Percentiles rank a stretch among this genome's conserved stretches.
Evolutionary conservation across 1,140 invertebrate genomes (phyloP).

Genomic region (Drosophila biarmipes): DNA sequence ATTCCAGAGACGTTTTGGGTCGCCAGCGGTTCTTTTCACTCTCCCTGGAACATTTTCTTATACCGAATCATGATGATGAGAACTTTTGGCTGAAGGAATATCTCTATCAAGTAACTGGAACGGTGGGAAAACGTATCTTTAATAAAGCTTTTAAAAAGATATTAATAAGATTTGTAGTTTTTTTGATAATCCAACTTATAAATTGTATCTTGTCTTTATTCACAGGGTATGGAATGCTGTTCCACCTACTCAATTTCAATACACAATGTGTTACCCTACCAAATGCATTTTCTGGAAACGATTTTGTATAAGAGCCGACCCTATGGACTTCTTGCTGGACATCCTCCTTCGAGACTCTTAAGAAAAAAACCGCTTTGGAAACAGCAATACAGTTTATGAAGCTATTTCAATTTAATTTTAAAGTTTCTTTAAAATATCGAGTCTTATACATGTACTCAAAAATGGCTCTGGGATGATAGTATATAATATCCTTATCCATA

Average conservation of each 20-base stretch:
- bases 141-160: too few species aligned
- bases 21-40: slow-evolving; percentile 84
- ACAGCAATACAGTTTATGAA: not conserved
- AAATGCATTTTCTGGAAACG: slow-evolving; percentile 95
- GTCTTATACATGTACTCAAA: not conserved
- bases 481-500: not conserved
- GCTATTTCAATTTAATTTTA: not conserved
- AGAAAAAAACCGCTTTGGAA: not conserved
- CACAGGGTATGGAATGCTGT: slow-evolving; percentile 92
- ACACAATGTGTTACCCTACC: slow-evolving; percentile 92
- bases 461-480: not conserved
- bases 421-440: not conserved
- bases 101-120: slow-evolving; percentile 7
- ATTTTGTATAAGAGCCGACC: slow-evolving; percentile 94
- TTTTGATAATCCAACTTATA: too few species aligned
- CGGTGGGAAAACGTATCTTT: slow-evolving; percentile 12
- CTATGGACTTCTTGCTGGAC: slow-evolving; percentile 86
- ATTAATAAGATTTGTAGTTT: too few species aligned
- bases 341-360: slow-evolving; percentile 7
- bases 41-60: slow-evolving; percentile 19
- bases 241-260: slow-evolving; percentile 95
- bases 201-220: slow-evolving; percentile 60
- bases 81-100: slow-evolving; percentile 36
- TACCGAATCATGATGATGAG: slow-evolving; percentile 4
- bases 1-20: slow-evolving; percentile 94